These are phyloP conservation scores for Eospalax fontanierii DNA, from an alignment of 2,797 vertebrate species.

Conservation along the genomic window DNA sequence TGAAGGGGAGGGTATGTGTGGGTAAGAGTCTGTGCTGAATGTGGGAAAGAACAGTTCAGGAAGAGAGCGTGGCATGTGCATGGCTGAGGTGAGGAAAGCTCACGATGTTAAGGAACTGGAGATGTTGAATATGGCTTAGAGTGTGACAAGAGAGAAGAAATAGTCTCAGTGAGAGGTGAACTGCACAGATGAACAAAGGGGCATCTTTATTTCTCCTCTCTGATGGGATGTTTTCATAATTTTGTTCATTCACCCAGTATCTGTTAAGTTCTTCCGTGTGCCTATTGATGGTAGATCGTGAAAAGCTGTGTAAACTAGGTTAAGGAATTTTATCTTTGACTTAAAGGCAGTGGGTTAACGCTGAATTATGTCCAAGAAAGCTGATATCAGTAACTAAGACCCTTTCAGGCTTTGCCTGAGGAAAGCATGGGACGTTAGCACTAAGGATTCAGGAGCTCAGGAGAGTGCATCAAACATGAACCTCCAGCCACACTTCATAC, in stretches of 20 bases:
- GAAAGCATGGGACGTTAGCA: background rate
- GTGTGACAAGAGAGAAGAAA: background rate
- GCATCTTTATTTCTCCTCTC: background rate
- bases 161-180: background rate
- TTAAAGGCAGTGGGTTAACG: background rate
- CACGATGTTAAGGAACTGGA: background rate
- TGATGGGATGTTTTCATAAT: background rate
- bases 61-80: background rate
- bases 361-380: slow-evolving; percentile 1
- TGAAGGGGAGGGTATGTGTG: background rate
- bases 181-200: background rate
- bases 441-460: background rate
- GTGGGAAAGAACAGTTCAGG: background rate
- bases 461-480: background rate
- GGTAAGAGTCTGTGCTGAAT: background rate
- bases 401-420: background rate
- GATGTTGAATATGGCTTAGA: background rate
- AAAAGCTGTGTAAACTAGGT: background rate
- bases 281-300: background rate
- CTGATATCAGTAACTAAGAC: background rate
- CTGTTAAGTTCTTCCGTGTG: background rate
- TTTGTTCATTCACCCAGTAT: slow-evolving; percentile 31
- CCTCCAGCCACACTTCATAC: background rate
- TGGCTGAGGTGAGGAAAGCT: background rate
- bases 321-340: slow-evolving; percentile 24